Evolutionary conservation across 2,113 vertebrate species (phyloP).

Genomic region (Corvus moneduloides): DNA sequence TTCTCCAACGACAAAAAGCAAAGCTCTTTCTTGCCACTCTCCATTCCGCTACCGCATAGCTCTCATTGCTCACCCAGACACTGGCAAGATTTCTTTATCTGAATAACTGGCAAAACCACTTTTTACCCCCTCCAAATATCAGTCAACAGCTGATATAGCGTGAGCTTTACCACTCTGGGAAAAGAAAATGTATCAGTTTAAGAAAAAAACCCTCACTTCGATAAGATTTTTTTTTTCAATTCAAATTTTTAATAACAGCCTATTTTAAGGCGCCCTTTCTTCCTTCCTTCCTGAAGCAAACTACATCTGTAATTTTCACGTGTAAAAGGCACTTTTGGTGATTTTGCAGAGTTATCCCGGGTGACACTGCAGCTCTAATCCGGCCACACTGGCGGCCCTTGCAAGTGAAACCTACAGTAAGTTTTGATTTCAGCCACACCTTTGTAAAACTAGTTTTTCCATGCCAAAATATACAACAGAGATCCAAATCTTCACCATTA

Average conservation of each 20-base stretch:
- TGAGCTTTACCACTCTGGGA: not conserved
- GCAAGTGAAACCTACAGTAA: not conserved
- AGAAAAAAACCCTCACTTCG: not conserved
- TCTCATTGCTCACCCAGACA: not conserved
- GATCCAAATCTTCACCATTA: conserved; percentile 6
- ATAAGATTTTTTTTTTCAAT: not conserved
- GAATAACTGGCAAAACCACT: not conserved
- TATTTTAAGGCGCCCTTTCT: not conserved
- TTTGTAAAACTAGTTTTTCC: conserved; percentile 48
- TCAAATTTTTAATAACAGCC: not conserved
- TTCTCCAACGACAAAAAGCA: not conserved
- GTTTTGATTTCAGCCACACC: conserved; percentile 24
- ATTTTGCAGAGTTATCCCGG: not conserved
- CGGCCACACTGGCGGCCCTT: not conserved
- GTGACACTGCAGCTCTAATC: not conserved
- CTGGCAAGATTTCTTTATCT: not conserved
- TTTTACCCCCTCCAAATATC: not conserved
- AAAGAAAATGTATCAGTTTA: not conserved
- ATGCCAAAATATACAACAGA: not conserved
- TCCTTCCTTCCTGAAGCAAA: not conserved
- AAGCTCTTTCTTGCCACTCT: not conserved
- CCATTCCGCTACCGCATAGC: rapidly evolving
- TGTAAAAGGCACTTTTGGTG: not conserved
- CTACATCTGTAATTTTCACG: not conserved
- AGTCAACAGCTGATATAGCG: not conserved